Percentiles rank a stretch among this genome's conserved stretches.
Evolutionary conservation across 2,797 vertebrate genomes (phyloP).

Genomic region (Fratercula arctica): DNA sequence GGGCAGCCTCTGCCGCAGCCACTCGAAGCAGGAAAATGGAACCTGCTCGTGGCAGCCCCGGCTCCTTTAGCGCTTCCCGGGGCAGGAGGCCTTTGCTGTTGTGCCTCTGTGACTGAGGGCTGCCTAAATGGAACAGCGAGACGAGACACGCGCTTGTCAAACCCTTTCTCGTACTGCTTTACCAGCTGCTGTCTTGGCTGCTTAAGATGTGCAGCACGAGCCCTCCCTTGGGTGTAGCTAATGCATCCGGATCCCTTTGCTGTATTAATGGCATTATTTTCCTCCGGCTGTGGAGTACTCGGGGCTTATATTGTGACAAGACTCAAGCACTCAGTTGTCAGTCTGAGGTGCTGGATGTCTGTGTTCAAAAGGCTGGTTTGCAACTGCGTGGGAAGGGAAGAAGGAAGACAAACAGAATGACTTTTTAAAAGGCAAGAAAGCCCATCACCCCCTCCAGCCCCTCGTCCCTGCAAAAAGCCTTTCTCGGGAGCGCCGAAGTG

Average conservation of each 20-base stretch:
- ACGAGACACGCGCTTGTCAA: background rate
- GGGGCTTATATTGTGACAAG: background rate
- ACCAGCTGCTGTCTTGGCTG: background rate
- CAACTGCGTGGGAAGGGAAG: background rate
- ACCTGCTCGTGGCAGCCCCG: background rate
- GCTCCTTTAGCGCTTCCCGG: background rate
- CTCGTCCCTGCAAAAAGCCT: background rate
- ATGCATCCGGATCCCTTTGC: background rate
- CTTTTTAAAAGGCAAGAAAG: background rate
- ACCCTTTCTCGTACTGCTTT: background rate
- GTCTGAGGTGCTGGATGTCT: background rate
- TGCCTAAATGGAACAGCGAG: background rate
- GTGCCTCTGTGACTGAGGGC: background rate
- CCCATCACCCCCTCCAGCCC: fast-evolving
- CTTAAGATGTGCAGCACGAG: background rate
- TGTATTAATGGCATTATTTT: background rate
- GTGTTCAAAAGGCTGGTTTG: background rate
- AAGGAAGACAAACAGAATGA: background rate
- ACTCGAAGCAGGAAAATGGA: background rate
- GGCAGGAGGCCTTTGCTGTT: background rate
- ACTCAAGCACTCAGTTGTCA: background rate
- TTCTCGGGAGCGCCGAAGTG: fast-evolving
- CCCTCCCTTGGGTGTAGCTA: background rate
- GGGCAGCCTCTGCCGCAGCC: background rate
- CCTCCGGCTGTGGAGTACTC: background rate